Conservation (phyloP, 2,113 vertebrate species). For the Sus scrofa region T2T-Sscrofa CM000824.6:138966501-138967000, state of each 20-base stretch:
- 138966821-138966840: not conserved
- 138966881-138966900: not conserved
- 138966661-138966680: not conserved
- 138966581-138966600: not conserved
- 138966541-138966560: not conserved
- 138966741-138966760: not conserved
- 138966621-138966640: not conserved
- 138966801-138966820: not conserved
- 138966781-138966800: not conserved
- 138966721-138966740: not conserved
- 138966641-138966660: not conserved
- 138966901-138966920: not conserved
- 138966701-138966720: not conserved
- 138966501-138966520: too few species aligned
- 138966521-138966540: too few species aligned
- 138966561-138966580: slow-evolving; percentile 10
- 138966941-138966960: not conserved
- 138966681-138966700: too few species aligned
- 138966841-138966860: not conserved
- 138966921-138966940: not conserved
- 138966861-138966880: not conserved
- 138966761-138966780: not conserved
- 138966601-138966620: not conserved
- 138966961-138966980: not conserved
- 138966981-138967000: not conserved